Evolutionary conservation across 2,113 vertebrate genomes (phyloP).

Genomic region (human (Homo sapiens)): GRCh38 chr6:14607501-14608000

Average conservation of each 20-base stretch:
- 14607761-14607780: not conserved
- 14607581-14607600: not conserved
- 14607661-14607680: not conserved
- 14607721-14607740: too few relatives aligned
- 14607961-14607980: not conserved
- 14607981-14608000: constrained; percentile 29
- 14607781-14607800: not conserved
- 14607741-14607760: not conserved
- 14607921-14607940: not conserved
- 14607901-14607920: not conserved
- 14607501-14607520: not conserved
- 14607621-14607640: not conserved
- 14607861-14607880: not conserved
- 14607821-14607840: not conserved
- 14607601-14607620: not conserved
- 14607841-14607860: not conserved
- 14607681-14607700: not conserved
- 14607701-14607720: not conserved
- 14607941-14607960: not conserved
- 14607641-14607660: not conserved
- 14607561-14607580: not conserved
- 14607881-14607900: not conserved
- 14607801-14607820: not conserved
- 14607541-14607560: not conserved
- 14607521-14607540: not conserved